Percentiles rank a stretch among this genome's conserved stretches.
These are phyloP conservation scores for Alca torda DNA, from an alignment of 2,797 vertebrate species.

Conservation along the genomic window DNA sequence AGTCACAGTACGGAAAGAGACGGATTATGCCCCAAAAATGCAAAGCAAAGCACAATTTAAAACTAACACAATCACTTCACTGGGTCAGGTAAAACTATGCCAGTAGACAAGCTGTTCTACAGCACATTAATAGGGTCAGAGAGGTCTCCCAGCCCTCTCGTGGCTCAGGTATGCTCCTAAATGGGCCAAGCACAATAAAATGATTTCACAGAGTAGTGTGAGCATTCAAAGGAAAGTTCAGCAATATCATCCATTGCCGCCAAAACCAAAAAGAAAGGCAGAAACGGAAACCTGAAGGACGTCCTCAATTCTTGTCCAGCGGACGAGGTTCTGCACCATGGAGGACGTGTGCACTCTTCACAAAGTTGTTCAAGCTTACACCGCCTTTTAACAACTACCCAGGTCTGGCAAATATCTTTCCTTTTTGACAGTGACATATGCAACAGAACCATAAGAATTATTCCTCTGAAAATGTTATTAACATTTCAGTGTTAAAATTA, in stretches of 20 bases:
- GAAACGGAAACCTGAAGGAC: not conserved
- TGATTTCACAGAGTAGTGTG: not conserved
- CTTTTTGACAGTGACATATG: not conserved
- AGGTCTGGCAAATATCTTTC: not conserved
- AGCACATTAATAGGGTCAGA: not conserved
- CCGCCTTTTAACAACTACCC: not conserved
- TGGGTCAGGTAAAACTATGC: not conserved
- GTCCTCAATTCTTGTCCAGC: not conserved
- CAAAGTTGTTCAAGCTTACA: not conserved
- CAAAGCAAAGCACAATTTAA: not conserved
- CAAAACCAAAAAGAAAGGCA: not conserved
- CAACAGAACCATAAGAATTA: not conserved
- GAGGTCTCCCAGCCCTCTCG: not conserved
- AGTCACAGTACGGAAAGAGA: not conserved
- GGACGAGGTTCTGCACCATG: rapidly evolving
- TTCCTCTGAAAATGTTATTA: conserved; percentile 8
- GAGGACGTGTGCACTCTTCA: rapidly evolving
- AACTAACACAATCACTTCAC: not conserved
- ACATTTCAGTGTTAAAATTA: conserved; percentile 29
- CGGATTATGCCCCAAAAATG: not conserved
- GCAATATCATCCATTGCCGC: not conserved
- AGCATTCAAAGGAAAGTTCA: not conserved
- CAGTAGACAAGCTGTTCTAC: not conserved
- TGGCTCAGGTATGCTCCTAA: not conserved
- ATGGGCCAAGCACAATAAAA: not conserved